Conservation (phyloP, 2,888 invertebrate species). For the Scrobipalpa costella region DNA sequence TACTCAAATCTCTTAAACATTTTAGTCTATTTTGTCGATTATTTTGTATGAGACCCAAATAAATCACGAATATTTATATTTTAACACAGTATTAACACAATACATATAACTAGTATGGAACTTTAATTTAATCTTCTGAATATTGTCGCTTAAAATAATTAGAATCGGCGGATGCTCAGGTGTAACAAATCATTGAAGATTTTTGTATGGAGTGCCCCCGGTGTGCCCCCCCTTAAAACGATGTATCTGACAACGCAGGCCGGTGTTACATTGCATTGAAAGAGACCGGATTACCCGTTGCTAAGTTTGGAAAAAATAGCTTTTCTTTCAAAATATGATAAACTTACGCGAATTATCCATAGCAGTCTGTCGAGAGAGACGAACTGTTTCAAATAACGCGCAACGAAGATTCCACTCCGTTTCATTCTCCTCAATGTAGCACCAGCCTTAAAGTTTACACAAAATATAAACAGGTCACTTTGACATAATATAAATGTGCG, state of each 20-base stretch:
- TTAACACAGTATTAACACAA: neutral
- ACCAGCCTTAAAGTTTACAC: constrained; percentile 4
- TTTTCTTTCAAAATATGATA: constrained; percentile 1
- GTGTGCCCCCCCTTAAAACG: neutral
- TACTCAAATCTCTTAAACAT: no score
- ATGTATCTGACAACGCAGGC: neutral
- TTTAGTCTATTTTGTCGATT: no score
- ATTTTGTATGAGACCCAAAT: no score
- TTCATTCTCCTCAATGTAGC: neutral
- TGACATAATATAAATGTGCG: neutral
- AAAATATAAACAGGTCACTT: neutral
- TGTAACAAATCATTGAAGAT: neutral
- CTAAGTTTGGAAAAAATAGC: neutral
- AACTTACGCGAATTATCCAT: constrained; percentile 6
- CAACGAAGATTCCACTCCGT: constrained; percentile 1
- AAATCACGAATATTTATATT: no score
- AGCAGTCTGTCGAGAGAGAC: constrained; percentile 2
- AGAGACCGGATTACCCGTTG: constrained; percentile 7
- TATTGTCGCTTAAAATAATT: neutral
- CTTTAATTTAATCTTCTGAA: neutral
- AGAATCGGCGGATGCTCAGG: neutral
- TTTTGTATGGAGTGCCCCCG: constrained; percentile 1
- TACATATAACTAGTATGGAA: neutral
- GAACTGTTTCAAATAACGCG: neutral
- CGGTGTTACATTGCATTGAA: neutral